Conservation (phyloP, 2,888 invertebrate genomes). For the Coleophora deauratella region DNA sequence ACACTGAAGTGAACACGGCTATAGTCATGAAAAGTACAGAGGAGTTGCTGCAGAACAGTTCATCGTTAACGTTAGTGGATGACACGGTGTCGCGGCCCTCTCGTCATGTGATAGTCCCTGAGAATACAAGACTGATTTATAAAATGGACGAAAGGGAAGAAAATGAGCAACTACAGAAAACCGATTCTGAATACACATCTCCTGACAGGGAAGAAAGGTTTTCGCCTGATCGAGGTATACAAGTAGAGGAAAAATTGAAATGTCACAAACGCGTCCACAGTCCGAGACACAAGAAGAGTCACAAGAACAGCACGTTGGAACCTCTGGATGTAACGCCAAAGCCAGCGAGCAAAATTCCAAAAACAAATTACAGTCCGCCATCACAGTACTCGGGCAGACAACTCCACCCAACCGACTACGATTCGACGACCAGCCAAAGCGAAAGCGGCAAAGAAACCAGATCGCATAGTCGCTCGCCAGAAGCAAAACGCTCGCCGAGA, state of each 20-base stretch:
- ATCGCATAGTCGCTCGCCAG: not conserved
- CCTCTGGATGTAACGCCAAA: conserved; percentile 43
- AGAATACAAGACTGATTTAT: conserved; percentile 17
- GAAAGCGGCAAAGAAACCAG: not conserved
- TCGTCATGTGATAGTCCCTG: too few species aligned
- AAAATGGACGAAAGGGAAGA: conserved; percentile 17
- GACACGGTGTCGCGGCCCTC: not conserved
- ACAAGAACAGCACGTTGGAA: conserved; percentile 10
- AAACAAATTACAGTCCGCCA: conserved; percentile 30
- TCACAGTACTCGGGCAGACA: not conserved
- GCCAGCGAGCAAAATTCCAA: conserved; percentile 42
- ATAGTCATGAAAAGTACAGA: conserved; percentile 51
- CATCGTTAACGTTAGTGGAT: conserved; percentile 51
- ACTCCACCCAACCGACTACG: not conserved
- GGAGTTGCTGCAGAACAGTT: conserved; percentile 39
- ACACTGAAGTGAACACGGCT: conserved; percentile 42
- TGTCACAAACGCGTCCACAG: conserved; percentile 37
- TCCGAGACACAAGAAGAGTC: conserved; percentile 21
- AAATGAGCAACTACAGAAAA: conserved; percentile 5
- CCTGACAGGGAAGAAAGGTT: conserved; percentile 17
- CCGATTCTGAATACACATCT: conserved; percentile 24
- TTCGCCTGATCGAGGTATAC: too few species aligned
- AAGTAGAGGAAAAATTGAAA: conserved; percentile 1
- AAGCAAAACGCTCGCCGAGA: conserved; percentile 5
- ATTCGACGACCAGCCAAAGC: conserved; percentile 1